A percentile compares a stretch with the other conserved stretches of the same genome.
phyloP scores from a whole-genome alignment of 2,888 invertebrate species.

The Hydroisotoma schaefferi region DNA sequence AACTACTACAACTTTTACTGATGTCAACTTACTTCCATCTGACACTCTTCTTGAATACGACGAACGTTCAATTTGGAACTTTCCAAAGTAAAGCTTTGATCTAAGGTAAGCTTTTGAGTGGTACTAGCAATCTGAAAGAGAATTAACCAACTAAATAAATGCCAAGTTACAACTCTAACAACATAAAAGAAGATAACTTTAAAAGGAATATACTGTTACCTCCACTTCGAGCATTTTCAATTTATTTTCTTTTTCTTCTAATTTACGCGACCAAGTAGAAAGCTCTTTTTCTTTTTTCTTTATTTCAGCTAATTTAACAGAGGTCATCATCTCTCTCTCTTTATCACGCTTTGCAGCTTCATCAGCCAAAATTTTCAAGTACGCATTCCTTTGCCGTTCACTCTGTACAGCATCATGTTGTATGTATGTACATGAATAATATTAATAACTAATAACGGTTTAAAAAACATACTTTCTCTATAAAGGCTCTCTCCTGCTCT shows the following conservation, averaged over 20 bases:
- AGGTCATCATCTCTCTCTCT: constrained; percentile 24
- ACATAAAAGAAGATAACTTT: not conserved
- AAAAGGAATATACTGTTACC: constrained; percentile 18
- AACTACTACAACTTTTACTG: too few relatives aligned
- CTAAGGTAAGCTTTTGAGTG: constrained; percentile 20
- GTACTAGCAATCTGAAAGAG: constrained; percentile 19
- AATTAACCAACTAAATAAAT: not conserved
- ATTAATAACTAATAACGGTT: too few relatives aligned
- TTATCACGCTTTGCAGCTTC: constrained; percentile 32
- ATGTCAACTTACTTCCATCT: constrained; percentile 32
- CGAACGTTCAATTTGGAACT: constrained; percentile 8
- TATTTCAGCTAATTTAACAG: constrained; percentile 19
- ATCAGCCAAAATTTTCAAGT: constrained; percentile 35
- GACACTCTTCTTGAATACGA: constrained; percentile 27
- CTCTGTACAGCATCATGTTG: constrained; percentile 15
- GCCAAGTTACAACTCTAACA: not conserved
- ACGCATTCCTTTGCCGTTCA: constrained; percentile 32
- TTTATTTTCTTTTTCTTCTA: constrained; percentile 21
- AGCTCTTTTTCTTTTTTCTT: constrained; percentile 31
- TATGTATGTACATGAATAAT: constrained; percentile 3
- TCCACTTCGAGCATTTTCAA: constrained; percentile 23
- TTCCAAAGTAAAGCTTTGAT: constrained; percentile 23
- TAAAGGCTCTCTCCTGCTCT: not conserved
- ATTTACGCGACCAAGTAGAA: not conserved
- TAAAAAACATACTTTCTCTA: not conserved